Evolutionary conservation across 2,888 invertebrate species (phyloP).

Genomic region (Caprella mutica): DNA sequence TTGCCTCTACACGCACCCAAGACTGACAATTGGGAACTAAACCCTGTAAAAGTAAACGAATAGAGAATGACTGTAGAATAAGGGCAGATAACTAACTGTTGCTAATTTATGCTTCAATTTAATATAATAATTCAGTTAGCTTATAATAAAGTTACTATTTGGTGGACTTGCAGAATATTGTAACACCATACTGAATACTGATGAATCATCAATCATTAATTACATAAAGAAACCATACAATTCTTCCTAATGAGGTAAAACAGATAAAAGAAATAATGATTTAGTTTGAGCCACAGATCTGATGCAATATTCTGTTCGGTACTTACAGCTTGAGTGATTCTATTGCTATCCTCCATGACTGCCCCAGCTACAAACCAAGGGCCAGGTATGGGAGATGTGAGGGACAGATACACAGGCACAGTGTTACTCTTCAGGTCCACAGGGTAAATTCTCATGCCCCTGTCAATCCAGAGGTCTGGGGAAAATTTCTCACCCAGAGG

Average conservation of each 20-base stretch:
- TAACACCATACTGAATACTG: no score
- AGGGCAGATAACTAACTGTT: not conserved
- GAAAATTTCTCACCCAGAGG: conserved; percentile 41
- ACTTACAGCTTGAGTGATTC: conserved; percentile 37
- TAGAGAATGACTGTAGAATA: no score
- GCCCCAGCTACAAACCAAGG: conserved; percentile 44
- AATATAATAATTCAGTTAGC: no score
- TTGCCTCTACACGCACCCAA: conserved; percentile 35
- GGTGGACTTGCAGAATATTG: no score
- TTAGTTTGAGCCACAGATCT: no score
- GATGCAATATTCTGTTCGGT: no score
- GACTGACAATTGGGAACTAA: conserved; percentile 35
- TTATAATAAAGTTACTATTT: no score
- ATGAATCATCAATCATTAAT: no score
- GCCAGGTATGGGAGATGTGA: conserved; percentile 40
- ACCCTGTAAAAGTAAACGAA: conserved; percentile 34
- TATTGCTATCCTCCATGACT: conserved; percentile 42
- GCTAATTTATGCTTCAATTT: not conserved
- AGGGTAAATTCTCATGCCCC: conserved; percentile 36
- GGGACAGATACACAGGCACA: conserved; percentile 33
- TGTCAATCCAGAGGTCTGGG: conserved; percentile 38
- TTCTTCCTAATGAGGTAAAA: no score
- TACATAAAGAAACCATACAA: no score
- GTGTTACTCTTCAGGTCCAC: conserved; percentile 38
- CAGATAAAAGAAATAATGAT: no score